A percentile compares a stretch with the other conserved stretches of the same genome.
These are phyloP conservation scores for Formica selysi DNA, from an alignment of 1,140 invertebrate genomes.

Conservation along the genomic window DNA sequence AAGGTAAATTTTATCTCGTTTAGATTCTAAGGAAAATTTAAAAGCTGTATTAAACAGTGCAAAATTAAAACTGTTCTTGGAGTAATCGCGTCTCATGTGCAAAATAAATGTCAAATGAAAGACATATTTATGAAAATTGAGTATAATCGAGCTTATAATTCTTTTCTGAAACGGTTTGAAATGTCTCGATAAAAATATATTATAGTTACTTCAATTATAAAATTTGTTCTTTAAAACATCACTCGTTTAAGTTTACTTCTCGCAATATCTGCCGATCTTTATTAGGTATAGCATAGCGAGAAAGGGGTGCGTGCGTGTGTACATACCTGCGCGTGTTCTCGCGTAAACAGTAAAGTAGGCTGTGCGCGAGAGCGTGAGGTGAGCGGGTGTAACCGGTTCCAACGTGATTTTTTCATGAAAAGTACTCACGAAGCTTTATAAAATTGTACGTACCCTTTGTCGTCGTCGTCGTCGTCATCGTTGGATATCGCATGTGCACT, in stretches of 20 bases:
- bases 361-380: constrained; percentile 62
- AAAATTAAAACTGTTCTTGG: neutral
- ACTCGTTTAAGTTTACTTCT: neutral
- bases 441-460: constrained; percentile 75
- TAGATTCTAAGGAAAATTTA: neutral
- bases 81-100: neutral
- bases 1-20: neutral
- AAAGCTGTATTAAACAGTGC: neutral
- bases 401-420: constrained; percentile 78
- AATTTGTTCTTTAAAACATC: neutral
- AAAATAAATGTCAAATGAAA: neutral
- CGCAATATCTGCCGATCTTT: neutral
- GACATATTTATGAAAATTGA: neutral
- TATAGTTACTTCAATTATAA: too few species aligned
- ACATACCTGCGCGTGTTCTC: constrained; percentile 67
- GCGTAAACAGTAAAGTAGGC: constrained; percentile 63
- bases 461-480: constrained; percentile 52
- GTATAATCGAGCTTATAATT: neutral
- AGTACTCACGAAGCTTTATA: constrained; percentile 74
- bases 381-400: constrained; percentile 77
- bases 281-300: neutral
- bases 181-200: neutral
- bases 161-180: neutral
- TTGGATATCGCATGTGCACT: constrained; percentile 4
- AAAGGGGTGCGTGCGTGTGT: constrained; percentile 6